Evolutionary conservation across 2,797 vertebrate species (phyloP), one percentile per base, ranked within the genome.

Genomic region (Argyrosomus regius): DNA sequence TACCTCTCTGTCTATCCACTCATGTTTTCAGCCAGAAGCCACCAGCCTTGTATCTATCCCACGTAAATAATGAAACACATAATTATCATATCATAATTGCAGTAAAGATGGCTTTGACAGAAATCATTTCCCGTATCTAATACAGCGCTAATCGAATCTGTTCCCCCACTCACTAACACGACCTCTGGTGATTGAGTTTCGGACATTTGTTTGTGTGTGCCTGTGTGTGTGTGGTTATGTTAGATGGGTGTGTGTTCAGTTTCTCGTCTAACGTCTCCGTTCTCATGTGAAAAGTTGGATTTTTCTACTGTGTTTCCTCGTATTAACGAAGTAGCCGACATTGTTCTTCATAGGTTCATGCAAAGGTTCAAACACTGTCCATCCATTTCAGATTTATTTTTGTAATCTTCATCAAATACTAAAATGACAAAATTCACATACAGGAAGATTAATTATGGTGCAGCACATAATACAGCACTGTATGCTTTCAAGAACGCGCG

Each of bases 21-120:
- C 22, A 49, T 77, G 71, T 96, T 97, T 96, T 43, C 52, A 72
- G 74, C 69, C 73, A 87, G 72, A 78, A 78, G 68, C 96, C 96
- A 96, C 96, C 96, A 96, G 96, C 94, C 94, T 94, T 94, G 94
- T 91, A 95, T 97, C 96, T 97, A 96, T 97, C 96, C 96, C 96
- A 98, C 96, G 96, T 98, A 98, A 98, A 98, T 98, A 98, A 98
- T 99, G 97, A 99, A 99, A 99, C 97, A 98, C 97, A 97, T 98
- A 98, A 99, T 99, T 98, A 99, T 99, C 98, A 99, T 98, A 98
- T 99, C 98, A 98, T 99, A 98, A 98, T 98, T 98, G 97, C 97
- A 96, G 97, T 97, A 98, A 99, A 99, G 97, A 99, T 99, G 97
- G 97, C 97, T 99, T 98, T 99, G 98, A 98, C 98, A 98, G 98